Evolutionary conservation across 2,888 invertebrate species (phyloP).

Genomic region (Nymphalis urticae): DNA sequence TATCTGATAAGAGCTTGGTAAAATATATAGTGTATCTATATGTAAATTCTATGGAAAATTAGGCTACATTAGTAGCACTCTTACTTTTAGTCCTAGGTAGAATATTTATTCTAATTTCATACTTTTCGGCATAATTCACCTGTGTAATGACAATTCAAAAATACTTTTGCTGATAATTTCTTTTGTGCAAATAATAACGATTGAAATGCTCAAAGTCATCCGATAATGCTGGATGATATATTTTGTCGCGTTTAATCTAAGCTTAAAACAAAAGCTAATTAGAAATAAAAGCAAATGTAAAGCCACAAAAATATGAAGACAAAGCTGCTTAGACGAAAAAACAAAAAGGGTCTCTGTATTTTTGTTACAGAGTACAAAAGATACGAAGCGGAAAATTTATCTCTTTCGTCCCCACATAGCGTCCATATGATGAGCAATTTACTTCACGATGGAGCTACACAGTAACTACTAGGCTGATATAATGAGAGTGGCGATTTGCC

Average conservation of each 20-base stretch:
- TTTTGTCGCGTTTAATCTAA: not conserved
- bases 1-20: too few relatives aligned
- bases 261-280: not conserved
- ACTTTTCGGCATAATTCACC: too few relatives aligned
- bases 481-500: constrained; percentile 21
- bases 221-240: too few relatives aligned
- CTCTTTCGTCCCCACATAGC: constrained; percentile 9
- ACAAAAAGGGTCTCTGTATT: constrained; percentile 4
- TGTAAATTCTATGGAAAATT: too few relatives aligned
- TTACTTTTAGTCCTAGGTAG: too few relatives aligned
- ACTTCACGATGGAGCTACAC: constrained; percentile 11
- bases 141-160: too few relatives aligned
- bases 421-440: constrained; percentile 22
- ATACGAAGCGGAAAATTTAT: constrained; percentile 17
- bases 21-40: too few relatives aligned
- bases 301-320: not conserved
- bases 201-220: too few relatives aligned
- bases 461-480: constrained; percentile 20
- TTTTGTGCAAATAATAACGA: too few relatives aligned
- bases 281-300: constrained; percentile 4
- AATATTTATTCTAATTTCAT: too few relatives aligned
- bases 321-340: constrained; percentile 1
- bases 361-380: constrained; percentile 11
- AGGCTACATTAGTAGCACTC: too few relatives aligned
- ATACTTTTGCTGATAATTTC: too few relatives aligned